Conservation (phyloP, 2,888 invertebrate species). For the Dryobota labecula region DNA sequence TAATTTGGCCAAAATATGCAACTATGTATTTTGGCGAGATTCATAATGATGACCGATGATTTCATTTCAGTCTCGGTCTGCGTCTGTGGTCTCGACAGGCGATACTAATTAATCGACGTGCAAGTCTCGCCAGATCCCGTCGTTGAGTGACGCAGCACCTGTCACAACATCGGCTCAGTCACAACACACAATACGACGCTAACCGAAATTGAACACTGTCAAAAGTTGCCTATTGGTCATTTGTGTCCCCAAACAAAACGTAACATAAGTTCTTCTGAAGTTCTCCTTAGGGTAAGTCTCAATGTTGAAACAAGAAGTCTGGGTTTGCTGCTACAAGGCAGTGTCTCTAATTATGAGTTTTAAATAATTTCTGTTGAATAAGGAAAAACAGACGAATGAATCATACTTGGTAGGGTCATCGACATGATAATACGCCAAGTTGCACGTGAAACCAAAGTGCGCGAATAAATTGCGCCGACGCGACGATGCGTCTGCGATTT, state of each 20-base stretch:
- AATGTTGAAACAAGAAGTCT: constrained; percentile 6
- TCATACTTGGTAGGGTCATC: constrained; percentile 55
- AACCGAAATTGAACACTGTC: constrained; percentile 33
- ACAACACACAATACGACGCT: constrained; percentile 58
- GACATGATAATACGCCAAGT: constrained; percentile 43
- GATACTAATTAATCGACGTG: constrained; percentile 76
- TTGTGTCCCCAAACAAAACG: constrained; percentile 15
- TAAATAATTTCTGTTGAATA: constrained; percentile 28
- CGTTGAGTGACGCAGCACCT: constrained; percentile 75
- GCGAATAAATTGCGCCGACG: constrained; percentile 24
- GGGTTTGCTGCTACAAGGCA: background rate
- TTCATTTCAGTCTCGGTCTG: constrained; percentile 71
- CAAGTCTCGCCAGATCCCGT: constrained; percentile 71
- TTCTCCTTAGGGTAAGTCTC: background rate
- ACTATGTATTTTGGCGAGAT: constrained; percentile 70
- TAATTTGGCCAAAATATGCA: constrained; percentile 61
- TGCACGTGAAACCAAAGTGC: constrained; percentile 31
- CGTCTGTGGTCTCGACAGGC: constrained; percentile 68
- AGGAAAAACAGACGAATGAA: constrained; percentile 53
- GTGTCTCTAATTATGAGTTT: background rate
- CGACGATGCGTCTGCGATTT: constrained; percentile 57
- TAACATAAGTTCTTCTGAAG: constrained; percentile 19
- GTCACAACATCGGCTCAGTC: constrained; percentile 70
- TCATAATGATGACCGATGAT: constrained; percentile 74
- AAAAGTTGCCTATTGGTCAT: constrained; percentile 21